Percentiles rank a stretch among this genome's conserved stretches.
phyloP scores from a whole-genome alignment of 2,113 vertebrate species.

The Lagopus leucura region DNA sequence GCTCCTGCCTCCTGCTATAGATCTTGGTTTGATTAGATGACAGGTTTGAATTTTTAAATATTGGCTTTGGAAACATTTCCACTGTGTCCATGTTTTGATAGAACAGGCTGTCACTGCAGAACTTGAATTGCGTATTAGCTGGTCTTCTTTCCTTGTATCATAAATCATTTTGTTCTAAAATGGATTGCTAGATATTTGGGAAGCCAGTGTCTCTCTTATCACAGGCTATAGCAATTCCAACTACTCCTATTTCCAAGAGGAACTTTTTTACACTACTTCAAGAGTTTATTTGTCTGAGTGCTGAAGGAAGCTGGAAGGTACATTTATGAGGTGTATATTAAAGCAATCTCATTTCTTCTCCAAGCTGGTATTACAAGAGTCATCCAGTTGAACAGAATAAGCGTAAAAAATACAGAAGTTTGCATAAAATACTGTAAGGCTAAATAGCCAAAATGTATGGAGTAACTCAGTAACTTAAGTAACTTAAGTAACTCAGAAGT shows the following conservation, averaged over 20 bases:
- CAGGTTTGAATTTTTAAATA: not conserved
- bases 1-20: not conserved
- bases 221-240: not conserved
- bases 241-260: not conserved
- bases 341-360: not conserved
- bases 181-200: not conserved
- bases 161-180: not conserved
- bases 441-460: not conserved
- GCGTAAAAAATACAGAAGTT: not conserved
- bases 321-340: not conserved
- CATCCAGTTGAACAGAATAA: not conserved
- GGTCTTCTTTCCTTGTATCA: not conserved
- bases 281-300: not conserved
- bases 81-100: not conserved
- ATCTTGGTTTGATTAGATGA: not conserved
- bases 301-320: not conserved
- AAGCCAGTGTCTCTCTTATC: not conserved
- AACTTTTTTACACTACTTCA: not conserved
- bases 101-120: accelerated
- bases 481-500: not conserved
- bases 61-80: not conserved
- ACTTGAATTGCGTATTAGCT: accelerated
- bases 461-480: not conserved
- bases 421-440: not conserved
- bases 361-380: not conserved